phyloP scores from a whole-genome alignment of 2,888 invertebrate species.

The Leptarthrus brevirostris region DNA sequence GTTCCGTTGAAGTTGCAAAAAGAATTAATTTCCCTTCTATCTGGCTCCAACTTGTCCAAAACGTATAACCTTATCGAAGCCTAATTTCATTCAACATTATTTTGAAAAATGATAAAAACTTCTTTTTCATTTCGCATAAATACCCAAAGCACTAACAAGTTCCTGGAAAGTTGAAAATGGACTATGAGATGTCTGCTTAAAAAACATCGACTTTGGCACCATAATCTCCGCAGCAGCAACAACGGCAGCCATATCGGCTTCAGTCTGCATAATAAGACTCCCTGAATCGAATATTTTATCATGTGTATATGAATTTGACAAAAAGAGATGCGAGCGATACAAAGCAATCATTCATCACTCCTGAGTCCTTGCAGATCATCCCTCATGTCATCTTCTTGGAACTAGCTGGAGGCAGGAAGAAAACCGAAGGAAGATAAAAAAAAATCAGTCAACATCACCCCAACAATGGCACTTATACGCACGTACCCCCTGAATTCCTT shows the following conservation, averaged over 20 bases:
- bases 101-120: slow-evolving; percentile 45
- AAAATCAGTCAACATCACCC: slow-evolving; percentile 46
- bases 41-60: slow-evolving; percentile 40
- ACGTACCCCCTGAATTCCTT: slow-evolving; percentile 20
- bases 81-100: slow-evolving; percentile 12
- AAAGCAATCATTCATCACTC: slow-evolving; percentile 55
- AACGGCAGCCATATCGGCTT: slow-evolving; percentile 34
- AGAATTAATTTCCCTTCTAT: slow-evolving; percentile 18
- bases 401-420: slow-evolving; percentile 1
- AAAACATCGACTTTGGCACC: slow-evolving; percentile 16
- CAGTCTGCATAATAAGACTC: slow-evolving; percentile 49
- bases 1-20: slow-evolving; percentile 1
- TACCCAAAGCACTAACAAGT: slow-evolving; percentile 31
- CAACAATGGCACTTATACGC: slow-evolving; percentile 47
- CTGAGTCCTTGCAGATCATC: slow-evolving; percentile 48
- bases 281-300: slow-evolving; percentile 53
- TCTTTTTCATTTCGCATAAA: slow-evolving; percentile 29
- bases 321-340: slow-evolving; percentile 53
- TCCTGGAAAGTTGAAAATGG: slow-evolving; percentile 7
- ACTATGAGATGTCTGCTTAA: slow-evolving; percentile 7
- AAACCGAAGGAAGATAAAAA: slow-evolving; percentile 30
- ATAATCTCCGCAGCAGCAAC: slow-evolving; percentile 7
- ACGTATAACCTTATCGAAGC: slow-evolving; percentile 11
- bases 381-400: slow-evolving; percentile 45
- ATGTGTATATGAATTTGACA: slow-evolving; percentile 54